Percentiles rank a stretch among this genome's conserved stretches.
phyloP scores from a whole-genome alignment of 2,113 vertebrate genomes.

The Daubentonia madagascariensis region DNA sequence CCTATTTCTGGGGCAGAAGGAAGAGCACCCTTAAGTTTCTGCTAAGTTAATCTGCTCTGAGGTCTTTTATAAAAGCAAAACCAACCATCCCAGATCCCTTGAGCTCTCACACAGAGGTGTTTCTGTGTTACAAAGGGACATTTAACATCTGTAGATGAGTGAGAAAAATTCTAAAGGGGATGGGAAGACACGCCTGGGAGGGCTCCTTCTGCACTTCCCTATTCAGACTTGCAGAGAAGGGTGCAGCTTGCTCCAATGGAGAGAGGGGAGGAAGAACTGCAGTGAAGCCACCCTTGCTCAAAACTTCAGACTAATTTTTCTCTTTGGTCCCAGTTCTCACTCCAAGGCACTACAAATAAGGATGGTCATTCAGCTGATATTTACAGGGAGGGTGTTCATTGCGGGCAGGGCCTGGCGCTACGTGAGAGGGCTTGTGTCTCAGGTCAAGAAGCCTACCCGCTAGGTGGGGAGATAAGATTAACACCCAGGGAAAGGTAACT shows the following conservation, averaged over 20 bases:
- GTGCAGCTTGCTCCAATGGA: rapidly evolving
- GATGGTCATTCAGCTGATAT: background rate
- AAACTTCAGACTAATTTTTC: background rate
- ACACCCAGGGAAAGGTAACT: background rate
- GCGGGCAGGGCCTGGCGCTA: background rate
- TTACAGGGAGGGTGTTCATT: background rate
- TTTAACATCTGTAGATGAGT: background rate
- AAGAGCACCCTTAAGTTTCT: background rate
- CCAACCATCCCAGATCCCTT: background rate
- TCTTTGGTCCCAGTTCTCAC: background rate
- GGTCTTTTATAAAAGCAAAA: background rate
- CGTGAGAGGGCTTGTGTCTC: background rate
- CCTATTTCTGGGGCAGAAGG: background rate
- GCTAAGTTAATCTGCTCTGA: background rate
- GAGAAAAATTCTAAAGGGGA: background rate
- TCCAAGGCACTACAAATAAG: background rate
- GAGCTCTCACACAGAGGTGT: background rate
- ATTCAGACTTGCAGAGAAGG: background rate
- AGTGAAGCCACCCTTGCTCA: too few species aligned
- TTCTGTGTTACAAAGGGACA: background rate
- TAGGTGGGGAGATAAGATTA: too few species aligned
- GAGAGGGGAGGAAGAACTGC: rapidly evolving
- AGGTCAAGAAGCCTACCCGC: background rate
- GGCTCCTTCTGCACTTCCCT: rapidly evolving
- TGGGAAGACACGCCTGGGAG: background rate